Base-by-base conservation (phyloP, 2,797 vertebrate genomes). In the Sebastolobus altivelis region DNA sequence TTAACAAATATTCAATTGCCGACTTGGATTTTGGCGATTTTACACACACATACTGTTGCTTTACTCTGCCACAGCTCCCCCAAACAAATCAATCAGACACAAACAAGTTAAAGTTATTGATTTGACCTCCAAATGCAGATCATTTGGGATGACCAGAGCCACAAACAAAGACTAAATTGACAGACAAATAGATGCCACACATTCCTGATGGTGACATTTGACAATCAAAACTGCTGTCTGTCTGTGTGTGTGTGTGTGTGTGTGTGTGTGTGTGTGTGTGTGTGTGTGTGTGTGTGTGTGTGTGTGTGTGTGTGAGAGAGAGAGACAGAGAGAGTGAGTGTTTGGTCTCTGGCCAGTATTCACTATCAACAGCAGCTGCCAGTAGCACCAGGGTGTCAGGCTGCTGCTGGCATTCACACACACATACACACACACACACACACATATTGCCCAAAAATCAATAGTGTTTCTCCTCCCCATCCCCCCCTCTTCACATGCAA, bases 361-460 rank as follows among this genome's bases (percentile, higher is more conserved):
- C 88, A 90, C 87, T 86, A 92, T 92, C 92, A 90, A 88, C 91
- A 92, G 88, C 92, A 94, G 93, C 91, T 93, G 94, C 86, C 88
- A 80, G 87, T 89, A 87, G 38, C 91, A 87, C 85, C 65, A 68
- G 88, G 92, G 92, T 92, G 89, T 90, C 87, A 84, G 82, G 89
- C 92, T 89, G 88, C 83, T 90, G 87, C 91, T 93, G 89, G 84
- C 90, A 88, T 75, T 40, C 55, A 79, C 69, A 72, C 63, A 72
- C 61, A 67, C 63, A 85, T 67, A 69, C 76, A 81, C 46, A 67
- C 62, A 79, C 63, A 68, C 27, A 52, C 52, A 85, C 66, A 75
- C 68, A 77, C 79, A 67, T 38, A 74, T 35, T 25, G 43, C 38
- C 31, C 35, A 58, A 43, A 86, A 91, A 91, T 91, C 91, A 91